Evolutionary conservation across 1,140 invertebrate species (phyloP).

Genomic region (Nymphalis io): DNA sequence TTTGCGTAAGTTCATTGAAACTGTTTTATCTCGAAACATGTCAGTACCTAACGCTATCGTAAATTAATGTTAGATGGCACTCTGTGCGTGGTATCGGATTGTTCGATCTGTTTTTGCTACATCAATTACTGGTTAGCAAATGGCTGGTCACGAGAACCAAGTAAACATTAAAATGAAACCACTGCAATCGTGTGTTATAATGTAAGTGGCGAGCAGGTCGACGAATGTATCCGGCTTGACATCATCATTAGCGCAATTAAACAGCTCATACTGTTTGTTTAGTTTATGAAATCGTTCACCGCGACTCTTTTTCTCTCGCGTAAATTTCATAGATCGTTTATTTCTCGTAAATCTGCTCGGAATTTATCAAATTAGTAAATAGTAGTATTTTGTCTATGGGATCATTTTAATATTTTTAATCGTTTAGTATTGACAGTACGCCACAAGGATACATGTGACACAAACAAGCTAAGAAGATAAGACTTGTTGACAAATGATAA

Average conservation of each 20-base stretch:
- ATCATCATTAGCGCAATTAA: background rate
- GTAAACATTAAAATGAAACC: slow-evolving; percentile 42
- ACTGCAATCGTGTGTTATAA: slow-evolving; percentile 47
- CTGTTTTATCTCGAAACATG: background rate
- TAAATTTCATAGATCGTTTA: too few species aligned
- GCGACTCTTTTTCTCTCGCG: too few species aligned
- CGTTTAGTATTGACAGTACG: too few species aligned
- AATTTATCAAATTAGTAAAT: too few species aligned
- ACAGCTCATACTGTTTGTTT: too few species aligned
- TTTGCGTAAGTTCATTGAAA: slow-evolving; percentile 10
- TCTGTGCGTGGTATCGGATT: slow-evolving; percentile 16
- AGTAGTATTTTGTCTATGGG: too few species aligned
- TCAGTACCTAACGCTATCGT: slow-evolving; percentile 1
- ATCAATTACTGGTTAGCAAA: slow-evolving; percentile 42
- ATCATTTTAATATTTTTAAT: too few species aligned
- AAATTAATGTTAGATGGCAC: background rate
- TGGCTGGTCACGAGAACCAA: slow-evolving; percentile 53
- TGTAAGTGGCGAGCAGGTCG: slow-evolving; percentile 45
- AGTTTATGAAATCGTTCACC: too few species aligned
- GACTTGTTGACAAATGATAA: too few species aligned
- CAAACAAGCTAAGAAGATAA: too few species aligned
- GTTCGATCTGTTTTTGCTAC: slow-evolving; percentile 35
- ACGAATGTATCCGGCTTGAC: slow-evolving; percentile 29
- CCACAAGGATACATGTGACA: too few species aligned
- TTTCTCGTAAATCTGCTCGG: too few species aligned